Percentiles rank a stretch among this genome's conserved stretches.
Conservation (phyloP, 2,888 invertebrate genomes). For the Platycheirus albimanus region DNA sequence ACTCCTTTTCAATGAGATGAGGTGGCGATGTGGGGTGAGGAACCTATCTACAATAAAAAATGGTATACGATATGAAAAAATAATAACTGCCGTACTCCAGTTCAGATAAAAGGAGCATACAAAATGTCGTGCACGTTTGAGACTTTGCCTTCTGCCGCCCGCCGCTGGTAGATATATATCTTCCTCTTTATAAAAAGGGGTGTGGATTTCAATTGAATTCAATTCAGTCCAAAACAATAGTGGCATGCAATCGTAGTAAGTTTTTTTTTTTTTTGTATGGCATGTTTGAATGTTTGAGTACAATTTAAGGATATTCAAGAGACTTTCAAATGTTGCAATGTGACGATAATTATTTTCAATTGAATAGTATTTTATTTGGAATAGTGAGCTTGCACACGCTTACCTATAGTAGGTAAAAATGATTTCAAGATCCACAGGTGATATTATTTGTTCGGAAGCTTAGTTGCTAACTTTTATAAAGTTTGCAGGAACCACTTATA, state of each 20-base stretch:
- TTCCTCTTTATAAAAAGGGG: not conserved
- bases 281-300: constrained; percentile 13
- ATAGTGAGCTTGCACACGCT: no score
- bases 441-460: no score
- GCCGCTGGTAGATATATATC: no score
- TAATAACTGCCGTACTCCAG: constrained; percentile 33
- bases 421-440: no score
- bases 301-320: not conserved
- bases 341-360: no score
- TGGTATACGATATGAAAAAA: constrained; percentile 21
- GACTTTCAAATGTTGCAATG: constrained; percentile 1
- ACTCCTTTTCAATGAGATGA: constrained; percentile 30
- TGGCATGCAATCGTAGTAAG: not conserved
- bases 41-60: constrained; percentile 13
- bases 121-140: constrained; percentile 25
- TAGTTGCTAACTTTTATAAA: no score
- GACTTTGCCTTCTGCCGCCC: not conserved
- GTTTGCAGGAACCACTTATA: no score
- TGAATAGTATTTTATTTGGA: no score
- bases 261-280: constrained; percentile 3
- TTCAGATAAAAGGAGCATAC: constrained; percentile 18
- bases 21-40: not conserved
- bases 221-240: constrained; percentile 19
- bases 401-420: no score
- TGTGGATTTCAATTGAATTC: constrained; percentile 25